phyloP scores from a whole-genome alignment of 2,888 invertebrate species.

The Hanleya hanleyi region DNA sequence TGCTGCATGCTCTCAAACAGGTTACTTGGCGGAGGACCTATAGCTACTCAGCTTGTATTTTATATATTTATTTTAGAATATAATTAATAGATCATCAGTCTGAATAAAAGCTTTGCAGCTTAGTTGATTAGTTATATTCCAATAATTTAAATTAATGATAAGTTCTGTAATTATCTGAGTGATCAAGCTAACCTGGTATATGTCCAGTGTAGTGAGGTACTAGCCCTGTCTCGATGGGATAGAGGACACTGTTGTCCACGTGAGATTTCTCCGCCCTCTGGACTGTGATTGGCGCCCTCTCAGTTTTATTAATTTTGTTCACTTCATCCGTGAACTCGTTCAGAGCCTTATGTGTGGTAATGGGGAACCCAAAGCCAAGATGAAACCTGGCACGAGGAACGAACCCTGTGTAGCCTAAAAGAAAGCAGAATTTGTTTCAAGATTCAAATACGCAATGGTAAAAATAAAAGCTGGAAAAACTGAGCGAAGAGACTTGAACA shows the following conservation, averaged over 20 bases:
- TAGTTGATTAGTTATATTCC: too few species aligned
- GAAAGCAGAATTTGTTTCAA: not conserved
- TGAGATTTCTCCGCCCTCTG: slow-evolving; percentile 25
- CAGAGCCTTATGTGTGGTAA: slow-evolving; percentile 61
- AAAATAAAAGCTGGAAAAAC: too few species aligned
- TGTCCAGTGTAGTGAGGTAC: slow-evolving; percentile 68
- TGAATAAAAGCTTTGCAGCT: not conserved
- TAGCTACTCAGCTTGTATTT: too few species aligned
- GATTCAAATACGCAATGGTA: too few species aligned
- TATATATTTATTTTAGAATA: too few species aligned
- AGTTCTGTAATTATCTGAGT: not conserved
- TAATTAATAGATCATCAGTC: not conserved
- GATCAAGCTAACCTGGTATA: slow-evolving; percentile 58
- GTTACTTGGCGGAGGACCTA: too few species aligned
- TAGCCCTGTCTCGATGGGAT: slow-evolving; percentile 59
- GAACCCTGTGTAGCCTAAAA: slow-evolving; percentile 64
- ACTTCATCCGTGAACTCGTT: slow-evolving; percentile 61
- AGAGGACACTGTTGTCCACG: slow-evolving; percentile 50
- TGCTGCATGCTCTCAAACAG: too few species aligned
- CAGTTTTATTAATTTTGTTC: slow-evolving; percentile 32
- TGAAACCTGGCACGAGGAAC: slow-evolving; percentile 59
- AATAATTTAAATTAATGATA: too few species aligned
- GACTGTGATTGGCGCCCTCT: slow-evolving; percentile 42
- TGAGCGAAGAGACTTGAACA: too few species aligned
- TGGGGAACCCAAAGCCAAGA: slow-evolving; percentile 64